phyloP scores from a whole-genome alignment of 2,797 vertebrate species.

The Spheniscus humboldti region DNA sequence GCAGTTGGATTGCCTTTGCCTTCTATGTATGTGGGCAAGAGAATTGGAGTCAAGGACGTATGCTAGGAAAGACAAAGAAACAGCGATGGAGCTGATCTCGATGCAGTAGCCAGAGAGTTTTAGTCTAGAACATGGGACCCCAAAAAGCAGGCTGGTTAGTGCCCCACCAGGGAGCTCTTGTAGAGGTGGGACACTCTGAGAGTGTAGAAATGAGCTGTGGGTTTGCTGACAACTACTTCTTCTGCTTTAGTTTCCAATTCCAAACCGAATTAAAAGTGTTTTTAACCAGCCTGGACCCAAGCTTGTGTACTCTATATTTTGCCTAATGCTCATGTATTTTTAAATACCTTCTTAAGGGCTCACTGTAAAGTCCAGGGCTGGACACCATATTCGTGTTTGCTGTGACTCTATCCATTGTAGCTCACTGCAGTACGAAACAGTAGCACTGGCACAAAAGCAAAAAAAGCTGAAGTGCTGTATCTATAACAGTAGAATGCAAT shows the following conservation, averaged over 20 bases:
- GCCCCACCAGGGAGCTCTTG: not conserved
- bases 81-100: not conserved
- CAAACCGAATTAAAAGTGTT: not conserved
- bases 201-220: not conserved
- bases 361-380: not conserved
- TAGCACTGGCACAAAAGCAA: not conserved
- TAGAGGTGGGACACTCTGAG: not conserved
- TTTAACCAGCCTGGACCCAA: not conserved
- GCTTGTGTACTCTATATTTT: not conserved
- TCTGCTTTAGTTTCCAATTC: not conserved
- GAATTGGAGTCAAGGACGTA: not conserved
- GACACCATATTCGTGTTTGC: not conserved
- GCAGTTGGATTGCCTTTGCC: not conserved
- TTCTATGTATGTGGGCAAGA: fast-evolving
- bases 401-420: not conserved
- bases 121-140: not conserved
- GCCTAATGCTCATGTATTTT: not conserved
- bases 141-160: not conserved
- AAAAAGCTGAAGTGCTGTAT: not conserved
- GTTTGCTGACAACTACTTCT: not conserved
- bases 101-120: not conserved
- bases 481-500: not conserved
- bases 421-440: not conserved
- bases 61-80: not conserved
- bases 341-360: not conserved